Percentiles rank a stretch among this genome's conserved stretches.
These are phyloP conservation scores for Drosophila insularis DNA, from an alignment of 1,140 invertebrate species.

Conservation along the genomic window DNA sequence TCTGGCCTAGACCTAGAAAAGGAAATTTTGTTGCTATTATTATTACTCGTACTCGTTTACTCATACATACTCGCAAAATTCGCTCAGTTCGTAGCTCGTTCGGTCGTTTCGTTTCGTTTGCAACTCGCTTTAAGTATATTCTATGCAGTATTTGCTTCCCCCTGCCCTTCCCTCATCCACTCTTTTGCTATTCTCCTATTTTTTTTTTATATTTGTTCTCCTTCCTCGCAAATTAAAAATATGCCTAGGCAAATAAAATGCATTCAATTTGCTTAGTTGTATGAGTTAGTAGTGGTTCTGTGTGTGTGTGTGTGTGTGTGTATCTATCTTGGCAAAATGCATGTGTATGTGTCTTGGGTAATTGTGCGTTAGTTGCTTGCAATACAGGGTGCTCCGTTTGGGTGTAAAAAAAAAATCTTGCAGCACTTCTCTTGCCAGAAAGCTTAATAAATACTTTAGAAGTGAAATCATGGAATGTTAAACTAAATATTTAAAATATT, in stretches of 20 bases:
- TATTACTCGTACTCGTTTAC: slow-evolving; percentile 58
- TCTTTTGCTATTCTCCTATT: slow-evolving; percentile 10
- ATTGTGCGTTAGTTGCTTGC: slow-evolving; percentile 55
- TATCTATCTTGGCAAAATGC: slow-evolving; percentile 14
- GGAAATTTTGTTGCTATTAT: slow-evolving; percentile 82
- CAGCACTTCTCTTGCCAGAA: neutral
- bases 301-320: slow-evolving; percentile 9
- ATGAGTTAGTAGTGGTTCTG: slow-evolving; percentile 12
- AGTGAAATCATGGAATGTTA: too few relatives aligned
- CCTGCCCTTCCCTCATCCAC: too few relatives aligned
- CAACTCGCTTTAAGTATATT: slow-evolving; percentile 7
- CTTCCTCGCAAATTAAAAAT: slow-evolving; percentile 81
- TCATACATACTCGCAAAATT: slow-evolving; percentile 41
- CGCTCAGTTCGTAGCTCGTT: slow-evolving; percentile 23
- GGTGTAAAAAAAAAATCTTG: neutral
- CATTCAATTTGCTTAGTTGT: slow-evolving; percentile 45
- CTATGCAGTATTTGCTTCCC: slow-evolving; percentile 3
- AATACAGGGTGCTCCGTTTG: slow-evolving; percentile 45
- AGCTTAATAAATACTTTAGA: too few relatives aligned
- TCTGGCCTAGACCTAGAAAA: slow-evolving; percentile 83
- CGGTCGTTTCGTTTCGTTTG: slow-evolving; percentile 22
- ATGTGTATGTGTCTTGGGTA: slow-evolving; percentile 33
- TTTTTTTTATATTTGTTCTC: slow-evolving; percentile 71
- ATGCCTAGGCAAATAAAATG: slow-evolving; percentile 79
- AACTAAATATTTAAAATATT: too few relatives aligned